Percentiles rank a stretch among this genome's conserved stretches.
Conservation (phyloP, 2,888 invertebrate species). For the Suillia variegata region DNA sequence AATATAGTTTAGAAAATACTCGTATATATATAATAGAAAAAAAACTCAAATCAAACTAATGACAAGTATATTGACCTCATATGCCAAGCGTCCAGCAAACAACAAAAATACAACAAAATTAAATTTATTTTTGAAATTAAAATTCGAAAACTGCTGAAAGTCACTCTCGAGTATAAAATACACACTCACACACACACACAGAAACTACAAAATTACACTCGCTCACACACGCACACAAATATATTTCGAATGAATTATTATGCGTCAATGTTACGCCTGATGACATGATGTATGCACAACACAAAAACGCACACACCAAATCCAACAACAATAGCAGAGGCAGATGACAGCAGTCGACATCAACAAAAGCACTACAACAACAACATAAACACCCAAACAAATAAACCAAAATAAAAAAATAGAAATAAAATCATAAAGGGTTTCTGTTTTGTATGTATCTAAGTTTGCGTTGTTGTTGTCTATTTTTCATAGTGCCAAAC, state of each 20-base stretch:
- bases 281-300: conserved; percentile 12
- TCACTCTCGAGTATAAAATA: background rate
- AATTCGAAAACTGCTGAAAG: background rate
- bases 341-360: background rate
- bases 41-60: background rate
- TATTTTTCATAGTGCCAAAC: background rate
- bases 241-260: conserved; percentile 13
- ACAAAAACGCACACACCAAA: background rate
- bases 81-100: too few species aligned
- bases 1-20: conserved; percentile 2
- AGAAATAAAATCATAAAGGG: background rate
- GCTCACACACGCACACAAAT: background rate
- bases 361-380: background rate
- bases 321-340: background rate
- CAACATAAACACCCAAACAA: too few species aligned
- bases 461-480: too few species aligned
- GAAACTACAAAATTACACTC: background rate
- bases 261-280: conserved; percentile 14
- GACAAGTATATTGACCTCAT: too few species aligned
- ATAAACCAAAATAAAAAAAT: background rate
- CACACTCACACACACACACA: conserved; percentile 1
- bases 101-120: too few species aligned
- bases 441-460: too few species aligned
- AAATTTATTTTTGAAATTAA: too few species aligned
- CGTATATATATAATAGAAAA: background rate